Conservation (phyloP, 2,888 invertebrate genomes). For the Meganola albula region DNA sequence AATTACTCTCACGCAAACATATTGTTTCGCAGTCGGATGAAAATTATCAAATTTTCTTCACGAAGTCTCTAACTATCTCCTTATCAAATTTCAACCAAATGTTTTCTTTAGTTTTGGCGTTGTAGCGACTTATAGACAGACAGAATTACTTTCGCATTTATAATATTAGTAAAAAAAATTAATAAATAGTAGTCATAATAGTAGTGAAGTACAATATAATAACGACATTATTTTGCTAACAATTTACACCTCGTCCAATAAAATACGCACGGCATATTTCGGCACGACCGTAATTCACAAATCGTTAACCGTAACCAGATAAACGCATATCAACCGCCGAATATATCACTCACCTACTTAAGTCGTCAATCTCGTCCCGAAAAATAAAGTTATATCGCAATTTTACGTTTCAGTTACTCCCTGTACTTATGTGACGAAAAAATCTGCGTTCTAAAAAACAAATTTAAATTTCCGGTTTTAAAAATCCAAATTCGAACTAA, state of each 20-base stretch:
- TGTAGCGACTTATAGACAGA: no score
- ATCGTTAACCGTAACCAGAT: constrained; percentile 41
- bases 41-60: no score
- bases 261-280: constrained; percentile 9
- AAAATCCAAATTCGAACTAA: constrained; percentile 14
- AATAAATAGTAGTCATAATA: no score
- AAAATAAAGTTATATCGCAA: constrained; percentile 73
- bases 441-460: constrained; percentile 35
- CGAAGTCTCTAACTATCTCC: no score
- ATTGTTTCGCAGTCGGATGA: no score
- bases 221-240: no score
- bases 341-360: constrained; percentile 53
- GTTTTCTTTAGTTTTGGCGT: no score
- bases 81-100: no score
- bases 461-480: constrained; percentile 17
- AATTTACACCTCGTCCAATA: constrained; percentile 1
- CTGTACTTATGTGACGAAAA: constrained; percentile 57
- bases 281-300: constrained; percentile 15
- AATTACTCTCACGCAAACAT: no score
- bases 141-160: no score
- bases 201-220: no score
- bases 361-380: constrained; percentile 66
- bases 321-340: constrained; percentile 40
- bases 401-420: constrained; percentile 66
- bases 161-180: no score